Evolutionary conservation across 1,140 invertebrate genomes (phyloP).

Genomic region (Streblospio benedicti): DNA sequence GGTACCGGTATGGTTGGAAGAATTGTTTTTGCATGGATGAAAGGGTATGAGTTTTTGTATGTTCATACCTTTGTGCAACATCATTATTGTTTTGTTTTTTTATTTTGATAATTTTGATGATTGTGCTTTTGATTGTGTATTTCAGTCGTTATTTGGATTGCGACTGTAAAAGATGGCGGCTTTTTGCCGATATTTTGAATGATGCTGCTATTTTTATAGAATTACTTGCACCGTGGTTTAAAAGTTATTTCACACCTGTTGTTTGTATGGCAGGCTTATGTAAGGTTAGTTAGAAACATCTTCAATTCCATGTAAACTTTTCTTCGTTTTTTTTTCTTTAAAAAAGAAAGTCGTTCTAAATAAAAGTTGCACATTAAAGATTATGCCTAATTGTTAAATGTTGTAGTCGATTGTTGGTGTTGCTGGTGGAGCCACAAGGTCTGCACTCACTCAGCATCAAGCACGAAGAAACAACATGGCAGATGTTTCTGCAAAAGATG

Average conservation of each 20-base stretch:
- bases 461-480: constrained; percentile 80
- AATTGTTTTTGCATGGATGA: constrained; percentile 84
- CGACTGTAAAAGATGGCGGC: constrained; percentile 88
- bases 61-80: not conserved
- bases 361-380: not conserved
- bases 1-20: constrained; percentile 64
- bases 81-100: not conserved
- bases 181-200: constrained; percentile 91
- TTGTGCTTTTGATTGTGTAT: constrained; percentile 7
- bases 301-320: not conserved
- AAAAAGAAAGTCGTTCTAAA: not conserved
- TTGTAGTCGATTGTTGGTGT: constrained; percentile 68
- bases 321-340: constrained; percentile 24
- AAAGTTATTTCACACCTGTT: constrained; percentile 36
- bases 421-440: constrained; percentile 81
- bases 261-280: constrained; percentile 51
- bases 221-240: constrained; percentile 40
- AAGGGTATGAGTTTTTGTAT: constrained; percentile 59
- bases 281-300: constrained; percentile 30
- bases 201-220: constrained; percentile 66
- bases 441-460: constrained; percentile 82
- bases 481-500: constrained; percentile 89
- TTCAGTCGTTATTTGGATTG: constrained; percentile 59
- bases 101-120: not conserved
- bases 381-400: constrained; percentile 35